Conservation (phyloP, 2,888 invertebrate genomes). For the Leucozona laternaria region DNA sequence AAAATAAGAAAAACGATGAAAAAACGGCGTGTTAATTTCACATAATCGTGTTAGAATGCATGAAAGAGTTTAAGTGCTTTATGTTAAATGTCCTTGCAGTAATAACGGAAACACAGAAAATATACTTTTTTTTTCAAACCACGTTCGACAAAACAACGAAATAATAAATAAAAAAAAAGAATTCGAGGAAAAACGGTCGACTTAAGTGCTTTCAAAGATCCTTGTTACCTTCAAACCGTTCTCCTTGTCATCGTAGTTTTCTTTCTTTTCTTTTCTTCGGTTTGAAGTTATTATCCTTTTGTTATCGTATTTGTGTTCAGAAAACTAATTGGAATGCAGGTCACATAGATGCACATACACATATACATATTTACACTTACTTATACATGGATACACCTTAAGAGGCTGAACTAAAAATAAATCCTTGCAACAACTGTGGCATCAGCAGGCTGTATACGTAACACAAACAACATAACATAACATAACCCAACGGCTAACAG, state of each 20-base stretch:
- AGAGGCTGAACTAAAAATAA: slow-evolving; percentile 64
- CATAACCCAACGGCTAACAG: slow-evolving; percentile 61
- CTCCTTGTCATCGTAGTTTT: slow-evolving; percentile 30
- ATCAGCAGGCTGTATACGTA: slow-evolving; percentile 14
- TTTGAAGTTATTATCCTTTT: slow-evolving; percentile 65
- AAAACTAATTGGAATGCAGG: slow-evolving; percentile 68
- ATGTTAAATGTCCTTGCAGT: slow-evolving; percentile 46
- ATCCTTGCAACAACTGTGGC: slow-evolving; percentile 62
- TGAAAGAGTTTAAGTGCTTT: slow-evolving; percentile 17
- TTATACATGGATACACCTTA: slow-evolving; percentile 29
- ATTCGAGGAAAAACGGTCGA: slow-evolving; percentile 37
- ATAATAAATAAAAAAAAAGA: slow-evolving; percentile 3
- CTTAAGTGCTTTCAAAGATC: slow-evolving; percentile 60
- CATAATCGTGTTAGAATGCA: slow-evolving; percentile 31
- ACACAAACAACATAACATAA: slow-evolving; percentile 40
- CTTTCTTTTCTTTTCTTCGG: slow-evolving; percentile 26
- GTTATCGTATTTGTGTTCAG: slow-evolving; percentile 54
- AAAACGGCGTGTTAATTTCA: slow-evolving; percentile 33
- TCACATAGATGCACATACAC: slow-evolving; percentile 39
- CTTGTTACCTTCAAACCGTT: slow-evolving; percentile 38
- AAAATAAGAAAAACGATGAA: background rate
- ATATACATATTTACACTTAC: background rate
- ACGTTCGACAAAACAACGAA: slow-evolving; percentile 15
- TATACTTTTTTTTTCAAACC: background rate
- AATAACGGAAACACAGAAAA: slow-evolving; percentile 15